A percentile compares a stretch with the other conserved stretches of the same genome.
phyloP scores from a whole-genome alignment of 2,797 vertebrate species.

The Acrocephalus scirpaceus region DNA sequence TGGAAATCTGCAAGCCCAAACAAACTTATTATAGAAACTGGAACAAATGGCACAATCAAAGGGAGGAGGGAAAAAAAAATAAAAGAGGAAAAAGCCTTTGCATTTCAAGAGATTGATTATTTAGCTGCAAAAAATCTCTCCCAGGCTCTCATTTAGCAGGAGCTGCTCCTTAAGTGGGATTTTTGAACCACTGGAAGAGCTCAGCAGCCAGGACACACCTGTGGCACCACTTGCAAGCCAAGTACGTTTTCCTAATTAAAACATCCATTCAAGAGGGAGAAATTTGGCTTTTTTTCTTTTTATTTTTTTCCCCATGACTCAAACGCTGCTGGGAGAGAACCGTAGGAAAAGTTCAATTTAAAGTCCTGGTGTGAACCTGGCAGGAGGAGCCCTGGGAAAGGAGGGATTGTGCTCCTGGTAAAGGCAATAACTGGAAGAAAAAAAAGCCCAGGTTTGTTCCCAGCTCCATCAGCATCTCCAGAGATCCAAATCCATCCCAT shows the following conservation, averaged over 20 bases:
- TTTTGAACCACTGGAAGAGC: not conserved
- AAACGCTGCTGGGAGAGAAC: fast-evolving
- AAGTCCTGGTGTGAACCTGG: not conserved
- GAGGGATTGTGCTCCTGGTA: not conserved
- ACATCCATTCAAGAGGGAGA: not conserved
- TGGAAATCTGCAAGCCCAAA: slow-evolving; percentile 69
- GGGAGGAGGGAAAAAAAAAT: not conserved
- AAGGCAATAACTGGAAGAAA: not conserved
- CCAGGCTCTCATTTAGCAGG: not conserved
- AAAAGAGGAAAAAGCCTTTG: not conserved
- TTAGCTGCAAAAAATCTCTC: slow-evolving; percentile 18
- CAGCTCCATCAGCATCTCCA: not conserved
- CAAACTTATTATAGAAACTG: slow-evolving; percentile 65
- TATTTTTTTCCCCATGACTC: not conserved
- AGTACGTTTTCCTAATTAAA: not conserved
- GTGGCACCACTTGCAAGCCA: not conserved
- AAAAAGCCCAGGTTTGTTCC: not conserved
- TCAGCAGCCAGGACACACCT: slow-evolving; percentile 11
- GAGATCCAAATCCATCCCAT: not conserved
- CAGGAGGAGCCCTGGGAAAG: not conserved
- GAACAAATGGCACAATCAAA: slow-evolving; percentile 69
- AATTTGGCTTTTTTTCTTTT: not conserved
- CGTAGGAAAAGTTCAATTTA: fast-evolving
- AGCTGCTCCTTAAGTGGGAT: not conserved
- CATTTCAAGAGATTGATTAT: slow-evolving; percentile 46